These are phyloP conservation scores for Malurus alboscapulatus DNA, from an alignment of 2,113 vertebrate genomes.

Conservation along the genomic window DNA sequence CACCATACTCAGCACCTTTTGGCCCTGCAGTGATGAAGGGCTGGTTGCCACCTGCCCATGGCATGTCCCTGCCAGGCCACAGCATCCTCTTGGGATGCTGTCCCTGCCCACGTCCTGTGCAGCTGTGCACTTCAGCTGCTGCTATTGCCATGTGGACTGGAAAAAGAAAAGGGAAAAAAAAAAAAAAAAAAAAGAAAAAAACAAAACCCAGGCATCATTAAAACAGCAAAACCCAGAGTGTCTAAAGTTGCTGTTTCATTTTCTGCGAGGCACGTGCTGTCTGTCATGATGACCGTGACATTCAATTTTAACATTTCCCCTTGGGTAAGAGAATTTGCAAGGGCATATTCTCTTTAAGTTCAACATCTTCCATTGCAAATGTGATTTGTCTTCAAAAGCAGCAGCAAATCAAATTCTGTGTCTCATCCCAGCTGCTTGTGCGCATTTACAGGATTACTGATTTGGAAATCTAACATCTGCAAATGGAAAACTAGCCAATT, in stretches of 20 bases:
- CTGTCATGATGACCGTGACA: constrained; percentile 45
- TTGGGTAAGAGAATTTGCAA: constrained; percentile 44
- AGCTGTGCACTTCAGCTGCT: not conserved
- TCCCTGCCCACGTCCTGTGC: fast-evolving
- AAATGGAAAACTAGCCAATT: constrained; percentile 29
- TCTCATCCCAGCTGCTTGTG: constrained; percentile 26
- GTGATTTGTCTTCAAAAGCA: constrained; percentile 36
- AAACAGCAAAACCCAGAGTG: not conserved
- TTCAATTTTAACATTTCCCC: constrained; percentile 36
- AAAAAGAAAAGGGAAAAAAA: not conserved
- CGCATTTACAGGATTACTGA: constrained; percentile 11
- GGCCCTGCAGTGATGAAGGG: not conserved
- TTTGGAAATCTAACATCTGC: constrained; percentile 49
- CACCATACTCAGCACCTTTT: not conserved
- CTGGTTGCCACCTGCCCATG: constrained; percentile 17
- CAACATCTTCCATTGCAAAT: constrained; percentile 32
- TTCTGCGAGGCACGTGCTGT: not conserved
- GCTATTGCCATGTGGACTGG: not conserved
- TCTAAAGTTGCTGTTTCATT: not conserved
- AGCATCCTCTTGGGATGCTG: not conserved
- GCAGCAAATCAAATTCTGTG: constrained; percentile 43
- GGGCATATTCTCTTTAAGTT: constrained; percentile 15
- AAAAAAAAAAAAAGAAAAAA: not conserved
- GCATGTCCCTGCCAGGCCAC: fast-evolving
- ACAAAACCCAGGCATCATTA: not conserved